Base-by-base conservation (phyloP, 1,140 invertebrate genomes). In the Drosophila lowei region DNA sequence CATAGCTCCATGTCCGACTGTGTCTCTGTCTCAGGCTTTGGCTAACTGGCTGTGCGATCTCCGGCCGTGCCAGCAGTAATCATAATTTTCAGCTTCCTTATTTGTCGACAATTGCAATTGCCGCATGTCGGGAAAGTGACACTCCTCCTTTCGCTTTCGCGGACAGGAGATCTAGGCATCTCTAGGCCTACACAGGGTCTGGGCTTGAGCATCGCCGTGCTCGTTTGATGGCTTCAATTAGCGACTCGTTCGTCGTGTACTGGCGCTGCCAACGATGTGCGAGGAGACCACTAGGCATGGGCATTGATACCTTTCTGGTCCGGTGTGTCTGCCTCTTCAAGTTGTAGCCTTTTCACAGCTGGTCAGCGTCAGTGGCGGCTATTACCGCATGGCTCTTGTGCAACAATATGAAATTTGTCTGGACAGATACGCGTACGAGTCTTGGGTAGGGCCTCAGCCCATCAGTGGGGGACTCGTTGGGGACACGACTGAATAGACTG, bases 51-150 rank as follows among this genome's bases (percentile, higher is more conserved):
- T 47, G 64, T 21, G 63, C 50, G 34, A 68, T 68, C 63, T 68
- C 2, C 30, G 2, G 30, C 30, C 58, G 63, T 66, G 66, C 60
- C 48, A 53, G 62, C 46, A 73, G 80, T 79, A 67, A 84, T 85
- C 80, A 84, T 84, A 85, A 79, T 84, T 85, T 85, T 77, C 61
- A 73, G 81, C 80, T 85, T 85, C 80, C 80, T 77, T 85, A 85
- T 85, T 74, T 77, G 79, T 56, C 44, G 42, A 42, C 30, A 59
- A 30, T 15, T 15, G 49, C 30, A 52, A 34, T 34, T 34, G 30
- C 30, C 43, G 34, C 18, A 65, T 38, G 52, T 64, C 60, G 62
- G 48, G 63, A 79, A 85, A 84, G 72, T 79, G 76, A 77, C 63
- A 70, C 80, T 72, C 60, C 79, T 79, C 63, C 79, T 85, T 86